A percentile compares a stretch with the other conserved stretches of the same genome.
Evolutionary conservation across 2,797 vertebrate genomes (phyloP).

Genomic region (Spea hammondii): DNA sequence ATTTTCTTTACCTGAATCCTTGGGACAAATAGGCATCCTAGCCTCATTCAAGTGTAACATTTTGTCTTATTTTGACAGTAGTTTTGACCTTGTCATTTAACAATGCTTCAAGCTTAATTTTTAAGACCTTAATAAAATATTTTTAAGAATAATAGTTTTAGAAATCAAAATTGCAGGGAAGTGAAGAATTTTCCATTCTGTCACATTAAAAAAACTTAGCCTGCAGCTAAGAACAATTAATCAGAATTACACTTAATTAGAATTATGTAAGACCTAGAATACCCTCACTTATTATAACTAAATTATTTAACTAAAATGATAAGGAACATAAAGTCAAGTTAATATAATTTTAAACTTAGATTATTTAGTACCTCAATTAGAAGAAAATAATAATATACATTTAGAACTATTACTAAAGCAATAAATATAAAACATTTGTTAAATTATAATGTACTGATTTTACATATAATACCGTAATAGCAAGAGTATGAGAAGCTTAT

Average conservation of each 20-base stretch:
- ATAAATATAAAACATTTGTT: too few relatives aligned
- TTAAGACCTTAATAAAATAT: constrained; percentile 66
- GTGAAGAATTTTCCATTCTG: constrained; percentile 61
- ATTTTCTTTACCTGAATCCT: constrained; percentile 74
- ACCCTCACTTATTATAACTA: constrained; percentile 51
- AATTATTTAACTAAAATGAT: constrained; percentile 54
- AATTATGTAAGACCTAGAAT: constrained; percentile 58
- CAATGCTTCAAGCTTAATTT: constrained; percentile 73
- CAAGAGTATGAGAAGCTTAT: too few relatives aligned
- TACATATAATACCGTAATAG: too few relatives aligned
- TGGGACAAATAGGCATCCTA: constrained; percentile 71
- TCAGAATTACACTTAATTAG: constrained; percentile 66
- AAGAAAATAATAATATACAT: constrained; percentile 5
- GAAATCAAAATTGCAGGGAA: constrained; percentile 51
- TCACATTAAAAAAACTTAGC: constrained; percentile 63
- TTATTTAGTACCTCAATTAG: background rate
- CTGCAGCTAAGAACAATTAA: constrained; percentile 62
- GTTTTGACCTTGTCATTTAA: constrained; percentile 76
- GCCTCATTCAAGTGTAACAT: constrained; percentile 76
- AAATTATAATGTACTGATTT: too few relatives aligned
- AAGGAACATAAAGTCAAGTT: constrained; percentile 2
- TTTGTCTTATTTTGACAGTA: constrained; percentile 76
- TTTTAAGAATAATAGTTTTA: constrained; percentile 21
- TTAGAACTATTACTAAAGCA: background rate
- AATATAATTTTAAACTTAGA: background rate